Conservation (phyloP, 2,797 vertebrate genomes). For the Diplodus puntazzo region DNA sequence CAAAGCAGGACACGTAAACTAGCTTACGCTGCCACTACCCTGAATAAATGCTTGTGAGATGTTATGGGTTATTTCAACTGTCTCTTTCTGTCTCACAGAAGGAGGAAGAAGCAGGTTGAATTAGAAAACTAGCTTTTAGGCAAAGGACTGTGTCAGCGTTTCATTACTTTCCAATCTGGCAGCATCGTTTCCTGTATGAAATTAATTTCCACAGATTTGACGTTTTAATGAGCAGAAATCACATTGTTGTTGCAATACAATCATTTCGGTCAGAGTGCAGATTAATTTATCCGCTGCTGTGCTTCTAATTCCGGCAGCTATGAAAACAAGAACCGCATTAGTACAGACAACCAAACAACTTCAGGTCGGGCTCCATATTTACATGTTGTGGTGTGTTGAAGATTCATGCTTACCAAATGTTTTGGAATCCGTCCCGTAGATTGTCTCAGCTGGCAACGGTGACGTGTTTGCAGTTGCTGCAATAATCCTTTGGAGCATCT, state of each 20-base stretch:
- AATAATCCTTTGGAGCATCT: too few relatives aligned
- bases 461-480: too few relatives aligned
- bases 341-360: background rate
- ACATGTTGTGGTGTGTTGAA: too few relatives aligned
- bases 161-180: background rate
- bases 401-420: too few relatives aligned
- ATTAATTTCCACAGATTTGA: background rate
- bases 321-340: background rate
- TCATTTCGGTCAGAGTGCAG: background rate
- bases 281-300: background rate
- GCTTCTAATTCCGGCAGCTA: background rate
- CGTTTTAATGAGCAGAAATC: background rate
- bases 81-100: background rate
- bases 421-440: too few relatives aligned
- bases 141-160: background rate
- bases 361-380: background rate
- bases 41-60: background rate
- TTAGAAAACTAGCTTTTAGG: background rate
- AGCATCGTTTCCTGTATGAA: background rate
- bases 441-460: too few relatives aligned
- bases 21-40: constrained; percentile 20
- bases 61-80: constrained; percentile 22
- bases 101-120: background rate
- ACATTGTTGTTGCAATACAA: background rate
- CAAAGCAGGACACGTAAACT: constrained; percentile 17